Conservation (phyloP, 2,113 vertebrate species). For the Calonectris borealis region DNA sequence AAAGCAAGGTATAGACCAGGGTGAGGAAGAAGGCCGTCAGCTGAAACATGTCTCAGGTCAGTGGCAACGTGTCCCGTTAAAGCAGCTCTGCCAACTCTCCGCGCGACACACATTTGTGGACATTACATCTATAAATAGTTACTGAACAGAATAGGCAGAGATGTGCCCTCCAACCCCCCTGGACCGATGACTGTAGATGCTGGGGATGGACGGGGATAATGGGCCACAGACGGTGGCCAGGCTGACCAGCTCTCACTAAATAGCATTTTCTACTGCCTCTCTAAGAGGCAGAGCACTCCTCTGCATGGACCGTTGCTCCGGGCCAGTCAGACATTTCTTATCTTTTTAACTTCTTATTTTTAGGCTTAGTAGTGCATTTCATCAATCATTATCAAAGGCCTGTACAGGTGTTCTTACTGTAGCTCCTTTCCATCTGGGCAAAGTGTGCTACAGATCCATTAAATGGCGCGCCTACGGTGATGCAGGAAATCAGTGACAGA, state of each 20-base stretch:
- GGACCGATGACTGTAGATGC: not conserved
- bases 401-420: not conserved
- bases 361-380: not conserved
- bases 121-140: not conserved
- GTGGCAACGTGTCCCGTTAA: fast-evolving
- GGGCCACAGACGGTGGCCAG: not conserved
- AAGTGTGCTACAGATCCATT: not conserved
- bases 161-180: not conserved
- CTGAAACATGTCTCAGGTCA: not conserved
- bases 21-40: fast-evolving
- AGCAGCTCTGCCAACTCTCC: not conserved
- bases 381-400: not conserved
- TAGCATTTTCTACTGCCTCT: not conserved
- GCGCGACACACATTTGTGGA: not conserved
- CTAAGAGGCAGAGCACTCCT: not conserved
- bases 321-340: not conserved
- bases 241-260: not conserved
- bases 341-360: not conserved
- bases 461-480: not conserved
- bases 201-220: not conserved
- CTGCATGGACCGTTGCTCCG: fast-evolving
- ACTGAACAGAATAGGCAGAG: not conserved
- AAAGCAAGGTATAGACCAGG: not conserved
- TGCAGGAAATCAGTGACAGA: not conserved
- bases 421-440: not conserved